Conservation (phyloP, 2,888 invertebrate genomes). For the Cheilosia vulpina region DNA sequence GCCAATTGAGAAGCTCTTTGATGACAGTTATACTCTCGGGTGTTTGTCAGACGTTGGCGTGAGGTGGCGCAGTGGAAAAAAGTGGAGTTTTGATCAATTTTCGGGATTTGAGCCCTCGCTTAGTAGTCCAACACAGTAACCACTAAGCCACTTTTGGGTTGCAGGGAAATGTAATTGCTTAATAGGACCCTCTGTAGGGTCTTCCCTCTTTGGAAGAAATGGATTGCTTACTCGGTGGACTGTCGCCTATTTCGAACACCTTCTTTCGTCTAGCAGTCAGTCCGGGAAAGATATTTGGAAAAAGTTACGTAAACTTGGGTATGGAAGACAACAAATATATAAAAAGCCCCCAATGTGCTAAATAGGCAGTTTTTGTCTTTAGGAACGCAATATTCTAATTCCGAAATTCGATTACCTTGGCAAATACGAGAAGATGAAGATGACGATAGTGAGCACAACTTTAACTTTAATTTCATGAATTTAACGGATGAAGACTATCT, state of each 20-base stretch:
- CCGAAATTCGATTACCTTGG: background rate
- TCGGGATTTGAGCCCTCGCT: too few species aligned
- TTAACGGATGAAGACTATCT: conserved; percentile 10
- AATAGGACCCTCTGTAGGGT: too few species aligned
- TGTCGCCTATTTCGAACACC: background rate
- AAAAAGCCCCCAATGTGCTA: background rate
- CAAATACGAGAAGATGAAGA: background rate
- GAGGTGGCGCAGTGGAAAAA: too few species aligned
- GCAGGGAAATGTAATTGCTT: too few species aligned
- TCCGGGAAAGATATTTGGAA: background rate
- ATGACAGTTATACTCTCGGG: too few species aligned
- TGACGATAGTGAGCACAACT: background rate
- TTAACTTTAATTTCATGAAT: background rate
- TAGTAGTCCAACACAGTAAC: too few species aligned
- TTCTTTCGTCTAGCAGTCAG: background rate
- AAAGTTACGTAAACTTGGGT: background rate
- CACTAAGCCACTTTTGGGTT: too few species aligned
- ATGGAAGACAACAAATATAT: background rate
- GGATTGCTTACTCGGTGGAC: too few species aligned
- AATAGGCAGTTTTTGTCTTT: background rate
- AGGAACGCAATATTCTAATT: background rate
- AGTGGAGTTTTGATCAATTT: too few species aligned
- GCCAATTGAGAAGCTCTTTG: too few species aligned
- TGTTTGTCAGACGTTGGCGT: too few species aligned
- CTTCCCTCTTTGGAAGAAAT: too few species aligned